Evolutionary conservation across 2,113 vertebrate genomes (phyloP).

Genomic region (Ploceus nigricollis): DNA sequence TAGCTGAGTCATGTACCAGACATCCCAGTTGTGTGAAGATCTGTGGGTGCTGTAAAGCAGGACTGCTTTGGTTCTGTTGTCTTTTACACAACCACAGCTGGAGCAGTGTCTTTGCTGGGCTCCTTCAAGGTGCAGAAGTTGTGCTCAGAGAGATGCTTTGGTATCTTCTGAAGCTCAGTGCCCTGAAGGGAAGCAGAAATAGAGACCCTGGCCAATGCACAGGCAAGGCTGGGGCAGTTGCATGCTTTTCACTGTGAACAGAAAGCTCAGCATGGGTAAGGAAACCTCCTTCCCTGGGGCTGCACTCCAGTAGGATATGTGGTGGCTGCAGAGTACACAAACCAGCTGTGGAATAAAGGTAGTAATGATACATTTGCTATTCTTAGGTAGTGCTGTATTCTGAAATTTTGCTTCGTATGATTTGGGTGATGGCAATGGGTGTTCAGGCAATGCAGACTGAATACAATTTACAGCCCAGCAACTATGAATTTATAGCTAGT

Average conservation of each 20-base stretch:
- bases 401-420: neutral
- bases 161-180: neutral
- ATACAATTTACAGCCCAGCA: neutral
- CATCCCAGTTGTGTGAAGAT: neutral
- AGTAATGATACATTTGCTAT: neutral
- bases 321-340: neutral
- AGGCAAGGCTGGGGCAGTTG: neutral
- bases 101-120: neutral
- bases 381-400: neutral
- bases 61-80: neutral
- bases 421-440: neutral
- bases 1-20: neutral
- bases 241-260: neutral
- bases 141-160: neutral
- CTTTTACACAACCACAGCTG: neutral
- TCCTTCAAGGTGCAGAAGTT: neutral
- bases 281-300: neutral
- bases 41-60: neutral
- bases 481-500: neutral
- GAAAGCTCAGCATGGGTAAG: neutral
- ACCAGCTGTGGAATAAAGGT: neutral
- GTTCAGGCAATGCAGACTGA: neutral
- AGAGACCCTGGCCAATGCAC: neutral
- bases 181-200: neutral
- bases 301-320: neutral